Conservation (phyloP, 2,113 vertebrate genomes). For the Meleagris gallopavo region DNA sequence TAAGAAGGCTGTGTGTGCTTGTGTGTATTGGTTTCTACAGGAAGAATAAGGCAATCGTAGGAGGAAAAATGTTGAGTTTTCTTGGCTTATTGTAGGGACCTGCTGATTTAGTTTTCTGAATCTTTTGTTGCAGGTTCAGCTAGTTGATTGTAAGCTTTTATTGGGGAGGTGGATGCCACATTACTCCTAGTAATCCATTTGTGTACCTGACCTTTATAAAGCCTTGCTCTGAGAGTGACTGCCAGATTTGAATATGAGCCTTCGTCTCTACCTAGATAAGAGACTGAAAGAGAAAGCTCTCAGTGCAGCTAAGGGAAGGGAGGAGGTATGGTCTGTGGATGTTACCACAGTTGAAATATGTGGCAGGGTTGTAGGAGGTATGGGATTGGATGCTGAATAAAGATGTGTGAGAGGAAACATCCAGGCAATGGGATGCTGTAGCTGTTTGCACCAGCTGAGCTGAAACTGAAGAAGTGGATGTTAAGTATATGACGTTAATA, state of each 20-base stretch:
- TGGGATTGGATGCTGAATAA: background rate
- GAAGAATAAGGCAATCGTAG: background rate
- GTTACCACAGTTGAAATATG: background rate
- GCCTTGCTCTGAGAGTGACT: background rate
- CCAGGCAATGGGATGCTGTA: background rate
- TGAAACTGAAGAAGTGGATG: background rate
- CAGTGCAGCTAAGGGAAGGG: background rate
- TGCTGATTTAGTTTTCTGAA: background rate
- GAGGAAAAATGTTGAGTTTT: background rate
- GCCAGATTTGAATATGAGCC: background rate
- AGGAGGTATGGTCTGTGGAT: background rate
- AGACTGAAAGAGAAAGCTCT: background rate
- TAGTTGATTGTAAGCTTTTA: background rate
- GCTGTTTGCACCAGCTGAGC: background rate
- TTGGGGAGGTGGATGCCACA: accelerated
- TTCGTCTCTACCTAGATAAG: background rate
- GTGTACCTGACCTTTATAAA: accelerated
- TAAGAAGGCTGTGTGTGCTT: background rate
- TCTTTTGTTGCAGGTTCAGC: background rate
- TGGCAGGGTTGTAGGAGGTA: background rate
- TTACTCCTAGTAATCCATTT: background rate
- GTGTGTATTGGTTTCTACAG: background rate
- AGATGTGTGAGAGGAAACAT: background rate
- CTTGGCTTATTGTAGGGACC: background rate
- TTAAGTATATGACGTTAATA: background rate